These are phyloP conservation scores for human DNA, from an alignment of 2,113 vertebrate genomes.

Conservation along the genomic window DNA sequence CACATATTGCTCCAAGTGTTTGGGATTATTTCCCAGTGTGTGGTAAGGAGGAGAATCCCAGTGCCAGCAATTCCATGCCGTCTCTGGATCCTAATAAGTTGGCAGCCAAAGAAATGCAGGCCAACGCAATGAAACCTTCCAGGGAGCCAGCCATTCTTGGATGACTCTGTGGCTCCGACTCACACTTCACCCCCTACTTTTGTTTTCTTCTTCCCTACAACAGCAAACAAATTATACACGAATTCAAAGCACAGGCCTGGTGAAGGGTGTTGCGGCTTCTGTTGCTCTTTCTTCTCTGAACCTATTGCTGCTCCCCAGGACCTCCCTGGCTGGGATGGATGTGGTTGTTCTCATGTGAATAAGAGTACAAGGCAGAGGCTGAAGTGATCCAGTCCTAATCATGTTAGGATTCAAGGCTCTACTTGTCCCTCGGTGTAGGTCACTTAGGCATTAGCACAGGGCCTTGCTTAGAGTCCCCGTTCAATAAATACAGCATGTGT, in stretches of 20 bases:
- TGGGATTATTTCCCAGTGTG: constrained; percentile 56
- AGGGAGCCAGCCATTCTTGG: background rate
- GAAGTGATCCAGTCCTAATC: background rate
- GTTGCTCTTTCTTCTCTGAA: background rate
- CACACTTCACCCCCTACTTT: background rate
- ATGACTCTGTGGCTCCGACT: background rate
- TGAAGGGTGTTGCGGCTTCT: background rate
- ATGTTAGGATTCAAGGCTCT: background rate
- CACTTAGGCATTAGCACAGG: background rate
- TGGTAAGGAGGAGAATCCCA: constrained; percentile 40
- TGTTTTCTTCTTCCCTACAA: background rate
- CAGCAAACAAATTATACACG: background rate
- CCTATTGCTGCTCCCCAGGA: background rate
- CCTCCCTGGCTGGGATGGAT: background rate
- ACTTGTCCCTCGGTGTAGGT: background rate
- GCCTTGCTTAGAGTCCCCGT: background rate
- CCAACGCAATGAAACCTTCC: background rate
- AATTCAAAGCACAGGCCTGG: background rate
- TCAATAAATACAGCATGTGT: background rate
- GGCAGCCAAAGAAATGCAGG: constrained; percentile 42
- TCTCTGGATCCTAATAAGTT: constrained; percentile 43
- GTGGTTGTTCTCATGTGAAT: background rate
- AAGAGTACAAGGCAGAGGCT: background rate
- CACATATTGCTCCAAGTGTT: background rate
- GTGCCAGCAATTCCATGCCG: constrained; percentile 33